Evolutionary conservation across 2,113 vertebrate genomes (phyloP), one percentile per base, ranked within the genome.

Genomic region (Acanthisitta chloris): DNA sequence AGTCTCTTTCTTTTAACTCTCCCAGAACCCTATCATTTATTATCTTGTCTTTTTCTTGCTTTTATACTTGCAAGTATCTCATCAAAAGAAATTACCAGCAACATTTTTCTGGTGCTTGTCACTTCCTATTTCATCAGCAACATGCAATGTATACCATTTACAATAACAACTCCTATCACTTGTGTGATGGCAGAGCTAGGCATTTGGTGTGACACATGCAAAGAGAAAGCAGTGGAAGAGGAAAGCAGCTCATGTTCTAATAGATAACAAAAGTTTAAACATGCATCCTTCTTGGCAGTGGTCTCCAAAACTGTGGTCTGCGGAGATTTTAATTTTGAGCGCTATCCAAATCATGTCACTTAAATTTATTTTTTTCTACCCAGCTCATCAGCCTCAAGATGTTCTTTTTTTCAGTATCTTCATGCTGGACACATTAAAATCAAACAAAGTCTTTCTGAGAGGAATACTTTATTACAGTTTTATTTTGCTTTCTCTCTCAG

Each of bases 31-130:
- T 67, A 85, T 77, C 58, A 42, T 28, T 90, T 94, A 48, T 71
- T 83, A 55, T 92, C 72, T 92, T 72, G 48, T 91, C 88, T 86
- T 71, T 81, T 80, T 67, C 76, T 95, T 93, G 92, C 61, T 81
- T 59, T 80, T 73, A 18, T 51, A 52, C 55, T 88, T 90, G 71
- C 65, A 83, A 96, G 45, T 94, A 74, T 79, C 86, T 97, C 70
- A 92, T 88, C 88, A 96, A 86, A 97, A 94, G 62, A 93, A 90
- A 95, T 96, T 67, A 92, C 61, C 82, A 86, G 85, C 76, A 93
- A 90, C 58, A 86, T 92, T 90, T 81, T 76, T 96, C 92, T 95
- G 92, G 86, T 92, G 51, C 86, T 92, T 93, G 85, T 95, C 93
- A 3, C 69, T 92, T 86, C 57, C 52, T 34, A 74, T 95, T 88